A percentile compares a stretch with the other conserved stretches of the same genome.
phyloP scores from a whole-genome alignment of 2,888 invertebrate species.

The Boloria selene region DNA sequence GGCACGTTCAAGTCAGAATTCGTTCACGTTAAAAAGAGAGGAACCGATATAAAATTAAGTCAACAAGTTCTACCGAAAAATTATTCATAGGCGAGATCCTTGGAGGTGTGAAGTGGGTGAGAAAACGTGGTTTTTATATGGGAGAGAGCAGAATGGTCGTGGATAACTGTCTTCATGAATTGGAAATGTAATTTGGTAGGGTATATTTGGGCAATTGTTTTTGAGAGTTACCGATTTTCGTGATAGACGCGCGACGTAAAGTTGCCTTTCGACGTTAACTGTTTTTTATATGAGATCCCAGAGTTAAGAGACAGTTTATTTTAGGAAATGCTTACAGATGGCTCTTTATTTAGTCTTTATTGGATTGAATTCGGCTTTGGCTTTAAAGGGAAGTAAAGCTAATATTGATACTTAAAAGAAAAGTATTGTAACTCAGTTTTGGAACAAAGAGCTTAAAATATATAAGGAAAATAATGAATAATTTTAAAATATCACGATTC shows the following conservation, averaged over 20 bases:
- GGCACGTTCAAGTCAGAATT: slow-evolving; percentile 37
- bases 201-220: slow-evolving; percentile 72
- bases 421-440: too few species aligned
- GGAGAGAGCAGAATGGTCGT: slow-evolving; percentile 40
- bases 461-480: too few species aligned
- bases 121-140: slow-evolving; percentile 31
- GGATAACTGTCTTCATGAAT: slow-evolving; percentile 78
- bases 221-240: slow-evolving; percentile 60
- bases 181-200: slow-evolving; percentile 79
- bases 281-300: slow-evolving; percentile 38
- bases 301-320: slow-evolving; percentile 29
- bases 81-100: slow-evolving; percentile 76
- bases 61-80: slow-evolving; percentile 75
- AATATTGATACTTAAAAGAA: too few species aligned
- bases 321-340: slow-evolving; percentile 29
- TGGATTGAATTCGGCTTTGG: neutral
- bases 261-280: slow-evolving; percentile 33
- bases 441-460: too few species aligned
- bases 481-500: too few species aligned
- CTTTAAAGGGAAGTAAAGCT: neutral
- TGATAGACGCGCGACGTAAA: slow-evolving; percentile 51
- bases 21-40: slow-evolving; percentile 41
- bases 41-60: slow-evolving; percentile 80
- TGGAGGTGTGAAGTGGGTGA: slow-evolving; percentile 46
- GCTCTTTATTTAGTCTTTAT: slow-evolving; percentile 20